Evolutionary conservation across 2,797 vertebrate genomes (phyloP).

Genomic region (Perdix hodgsoniae): DNA sequence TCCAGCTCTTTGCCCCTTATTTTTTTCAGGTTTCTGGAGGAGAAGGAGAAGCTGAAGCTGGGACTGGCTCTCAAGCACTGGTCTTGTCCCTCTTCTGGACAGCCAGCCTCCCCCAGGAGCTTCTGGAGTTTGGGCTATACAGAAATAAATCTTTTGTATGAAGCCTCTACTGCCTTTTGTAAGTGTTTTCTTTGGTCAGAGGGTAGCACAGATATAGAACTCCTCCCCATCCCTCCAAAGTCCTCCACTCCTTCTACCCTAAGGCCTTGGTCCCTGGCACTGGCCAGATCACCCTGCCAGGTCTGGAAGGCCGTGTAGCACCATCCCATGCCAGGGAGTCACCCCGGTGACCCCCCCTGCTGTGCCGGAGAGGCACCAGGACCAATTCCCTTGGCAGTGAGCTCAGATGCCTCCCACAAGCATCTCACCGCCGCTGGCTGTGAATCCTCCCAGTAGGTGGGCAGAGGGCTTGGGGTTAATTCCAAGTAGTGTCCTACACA

Average conservation of each 20-base stretch:
- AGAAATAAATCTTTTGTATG: slow-evolving; percentile 21
- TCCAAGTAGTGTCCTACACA: background rate
- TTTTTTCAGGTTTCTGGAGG: background rate
- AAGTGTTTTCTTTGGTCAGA: background rate
- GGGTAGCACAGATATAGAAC: background rate
- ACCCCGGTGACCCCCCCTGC: background rate
- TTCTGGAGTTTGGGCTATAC: fast-evolving
- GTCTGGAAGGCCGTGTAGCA: too few species aligned
- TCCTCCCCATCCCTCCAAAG: too few species aligned
- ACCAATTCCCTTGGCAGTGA: background rate
- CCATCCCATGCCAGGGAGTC: too few species aligned
- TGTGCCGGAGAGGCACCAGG: background rate
- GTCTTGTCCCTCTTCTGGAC: background rate
- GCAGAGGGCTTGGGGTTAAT: background rate
- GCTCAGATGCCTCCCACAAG: fast-evolving
- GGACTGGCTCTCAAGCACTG: background rate
- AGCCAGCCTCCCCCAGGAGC: background rate
- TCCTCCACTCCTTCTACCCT: background rate
- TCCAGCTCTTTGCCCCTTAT: background rate
- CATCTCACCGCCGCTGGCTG: fast-evolving
- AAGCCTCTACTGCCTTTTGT: background rate
- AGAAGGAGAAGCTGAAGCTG: slow-evolving; percentile 7
- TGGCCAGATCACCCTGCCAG: background rate
- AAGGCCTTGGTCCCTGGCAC: fast-evolving
- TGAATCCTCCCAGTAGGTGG: background rate